Percentiles rank a stretch among this genome's conserved stretches.
These are phyloP conservation scores for Ctenodactylus gundi DNA, from an alignment of 2,113 vertebrate species.

Conservation along the genomic window DNA sequence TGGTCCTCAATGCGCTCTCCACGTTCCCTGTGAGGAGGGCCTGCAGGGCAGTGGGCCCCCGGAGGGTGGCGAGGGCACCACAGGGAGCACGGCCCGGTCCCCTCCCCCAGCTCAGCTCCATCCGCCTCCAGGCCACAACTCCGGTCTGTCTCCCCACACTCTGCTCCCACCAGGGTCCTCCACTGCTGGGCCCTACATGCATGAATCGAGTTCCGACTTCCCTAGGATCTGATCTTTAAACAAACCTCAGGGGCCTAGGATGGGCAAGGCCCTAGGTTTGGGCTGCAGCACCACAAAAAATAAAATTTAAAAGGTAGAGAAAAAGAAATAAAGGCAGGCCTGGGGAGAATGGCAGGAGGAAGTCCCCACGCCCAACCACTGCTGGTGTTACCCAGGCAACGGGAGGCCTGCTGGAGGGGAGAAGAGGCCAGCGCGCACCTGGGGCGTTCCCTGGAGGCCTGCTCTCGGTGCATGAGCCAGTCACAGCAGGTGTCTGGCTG, in stretches of 20 bases:
- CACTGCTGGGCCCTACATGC: too few species aligned
- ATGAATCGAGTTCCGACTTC: too few species aligned
- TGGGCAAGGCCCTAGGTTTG: too few species aligned
- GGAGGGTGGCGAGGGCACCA: too few species aligned
- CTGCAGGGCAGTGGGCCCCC: not conserved
- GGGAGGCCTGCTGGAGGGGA: not conserved
- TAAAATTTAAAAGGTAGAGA: not conserved
- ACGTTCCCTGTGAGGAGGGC: not conserved
- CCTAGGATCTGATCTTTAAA: not conserved
- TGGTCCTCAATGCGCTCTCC: too few species aligned
- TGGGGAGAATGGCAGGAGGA: accelerated
- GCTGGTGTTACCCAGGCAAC: too few species aligned
- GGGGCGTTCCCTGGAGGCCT: accelerated
- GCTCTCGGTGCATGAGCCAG: not conserved
- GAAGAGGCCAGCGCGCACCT: not conserved
- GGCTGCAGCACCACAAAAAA: too few species aligned
- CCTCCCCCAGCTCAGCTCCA: not conserved
- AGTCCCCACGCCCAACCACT: too few species aligned
- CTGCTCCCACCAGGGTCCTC: too few species aligned
- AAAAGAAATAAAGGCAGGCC: not conserved
- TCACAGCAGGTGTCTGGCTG: not conserved
- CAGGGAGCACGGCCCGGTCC: not conserved
- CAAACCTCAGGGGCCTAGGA: too few species aligned
- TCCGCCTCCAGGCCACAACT: too few species aligned
- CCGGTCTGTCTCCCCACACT: too few species aligned